A percentile compares a stretch with the other conserved stretches of the same genome.
Conservation (phyloP, 2,113 vertebrate species). For the Brachyistius frenatus region DNA sequence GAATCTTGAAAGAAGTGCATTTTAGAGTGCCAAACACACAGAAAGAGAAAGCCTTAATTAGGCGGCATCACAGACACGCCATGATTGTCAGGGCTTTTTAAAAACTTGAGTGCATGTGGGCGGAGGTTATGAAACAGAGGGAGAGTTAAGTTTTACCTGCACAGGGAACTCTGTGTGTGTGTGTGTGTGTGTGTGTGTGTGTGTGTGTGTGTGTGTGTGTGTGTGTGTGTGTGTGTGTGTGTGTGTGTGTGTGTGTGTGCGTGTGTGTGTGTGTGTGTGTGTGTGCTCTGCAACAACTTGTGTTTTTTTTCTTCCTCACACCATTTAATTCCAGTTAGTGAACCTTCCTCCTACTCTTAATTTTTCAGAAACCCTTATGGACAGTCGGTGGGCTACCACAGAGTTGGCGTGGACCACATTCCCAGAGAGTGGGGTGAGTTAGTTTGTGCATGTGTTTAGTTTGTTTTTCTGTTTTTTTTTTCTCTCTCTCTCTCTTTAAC, state of each 20-base stretch:
- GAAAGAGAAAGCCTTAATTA: conserved; percentile 63
- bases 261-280: not conserved
- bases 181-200: no score
- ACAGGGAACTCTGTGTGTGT: no score
- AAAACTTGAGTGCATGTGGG: conserved; percentile 56
- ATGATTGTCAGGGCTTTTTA: conserved; percentile 66
- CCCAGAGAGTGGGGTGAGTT: conserved; percentile 97
- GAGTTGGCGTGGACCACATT: conserved; percentile 97
- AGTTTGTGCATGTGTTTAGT: conserved; percentile 42
- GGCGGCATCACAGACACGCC: conserved; percentile 51
- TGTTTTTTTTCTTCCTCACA: conserved; percentile 8
- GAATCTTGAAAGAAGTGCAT: conserved; percentile 55
- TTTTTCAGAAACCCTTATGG: conserved; percentile 96
- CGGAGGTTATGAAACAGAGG: conserved; percentile 47
- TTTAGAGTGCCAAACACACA: conserved; percentile 24
- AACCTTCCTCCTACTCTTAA: conserved; percentile 64
- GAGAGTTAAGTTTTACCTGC: conserved; percentile 50
- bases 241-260: no score
- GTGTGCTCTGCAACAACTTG: conserved; percentile 38
- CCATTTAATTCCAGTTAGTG: conserved; percentile 45
- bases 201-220: no score
- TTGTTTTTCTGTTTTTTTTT: conserved; percentile 8
- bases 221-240: conserved; percentile 24
- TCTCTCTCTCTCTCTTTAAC: conserved; percentile 16
- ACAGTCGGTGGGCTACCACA: conserved; percentile 98